Evolutionary conservation across 2,888 invertebrate species (phyloP).

Genomic region (Scaptomyza parva): DNA sequence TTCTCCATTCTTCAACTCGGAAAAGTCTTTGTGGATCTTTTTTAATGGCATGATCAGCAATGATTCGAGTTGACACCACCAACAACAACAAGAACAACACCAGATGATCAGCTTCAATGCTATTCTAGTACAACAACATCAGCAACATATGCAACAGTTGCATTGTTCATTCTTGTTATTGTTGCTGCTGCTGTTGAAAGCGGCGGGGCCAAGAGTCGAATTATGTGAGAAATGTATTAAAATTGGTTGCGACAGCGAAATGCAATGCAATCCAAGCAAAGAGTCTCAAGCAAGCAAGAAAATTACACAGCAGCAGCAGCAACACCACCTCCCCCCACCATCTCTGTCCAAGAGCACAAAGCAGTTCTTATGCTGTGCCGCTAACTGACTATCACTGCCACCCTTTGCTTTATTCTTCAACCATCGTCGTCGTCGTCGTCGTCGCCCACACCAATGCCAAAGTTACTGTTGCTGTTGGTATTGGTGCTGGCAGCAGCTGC

Average conservation of each 20-base stretch:
- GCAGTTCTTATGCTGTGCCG: not conserved
- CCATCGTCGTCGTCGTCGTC: too few relatives aligned
- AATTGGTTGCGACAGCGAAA: constrained; percentile 76
- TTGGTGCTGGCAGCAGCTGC: constrained; percentile 54
- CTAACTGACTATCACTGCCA: constrained; percentile 32
- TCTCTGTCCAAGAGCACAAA: not conserved
- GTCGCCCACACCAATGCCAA: constrained; percentile 73
- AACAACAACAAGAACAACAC: not conserved
- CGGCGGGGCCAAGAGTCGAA: constrained; percentile 59
- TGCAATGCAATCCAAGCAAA: constrained; percentile 49
- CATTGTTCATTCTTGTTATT: constrained; percentile 35
- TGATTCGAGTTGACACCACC: constrained; percentile 41
- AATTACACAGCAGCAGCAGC: constrained; percentile 44
- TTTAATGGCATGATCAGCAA: constrained; percentile 27
- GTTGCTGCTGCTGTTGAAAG: constrained; percentile 7
- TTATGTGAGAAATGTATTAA: constrained; percentile 77
- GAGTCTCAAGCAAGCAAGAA: constrained; percentile 63
- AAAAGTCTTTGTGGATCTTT: not conserved
- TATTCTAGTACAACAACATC: constrained; percentile 30
- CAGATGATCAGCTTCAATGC: constrained; percentile 35
- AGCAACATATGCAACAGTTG: constrained; percentile 8
- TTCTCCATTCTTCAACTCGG: not conserved
- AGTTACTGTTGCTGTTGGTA: constrained; percentile 44
- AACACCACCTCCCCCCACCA: not conserved
- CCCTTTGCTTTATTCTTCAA: constrained; percentile 37